Evolutionary conservation across 2,888 invertebrate species (phyloP).

Genomic region (Coelogynopora nodosa): DNA sequence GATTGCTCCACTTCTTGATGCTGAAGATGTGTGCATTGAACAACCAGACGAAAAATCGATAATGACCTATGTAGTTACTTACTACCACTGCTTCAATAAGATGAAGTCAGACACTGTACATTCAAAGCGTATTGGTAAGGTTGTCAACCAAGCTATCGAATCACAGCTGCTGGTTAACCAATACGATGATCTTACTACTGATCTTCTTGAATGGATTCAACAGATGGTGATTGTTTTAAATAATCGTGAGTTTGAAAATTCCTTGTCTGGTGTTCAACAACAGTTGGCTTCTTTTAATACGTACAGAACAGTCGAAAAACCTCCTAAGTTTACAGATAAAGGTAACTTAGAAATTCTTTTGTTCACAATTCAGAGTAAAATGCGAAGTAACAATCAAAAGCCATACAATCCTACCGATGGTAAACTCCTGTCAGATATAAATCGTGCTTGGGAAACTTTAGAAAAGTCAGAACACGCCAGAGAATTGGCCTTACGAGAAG

Average conservation of each 20-base stretch:
- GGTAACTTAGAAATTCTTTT: constrained; percentile 44
- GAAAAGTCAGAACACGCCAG: constrained; percentile 98
- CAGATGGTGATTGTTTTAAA: constrained; percentile 85
- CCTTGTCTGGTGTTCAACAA: constrained; percentile 86
- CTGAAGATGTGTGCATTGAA: constrained; percentile 97
- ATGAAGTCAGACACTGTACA: constrained; percentile 99
- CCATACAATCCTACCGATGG: constrained; percentile 92
- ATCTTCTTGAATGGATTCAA: constrained; percentile 91
- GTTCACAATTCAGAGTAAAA: constrained; percentile 89
- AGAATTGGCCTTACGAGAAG: constrained; percentile 91
- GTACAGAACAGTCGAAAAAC: constrained; percentile 84
- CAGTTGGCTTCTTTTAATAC: constrained; percentile 90
- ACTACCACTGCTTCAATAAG: constrained; percentile 99
- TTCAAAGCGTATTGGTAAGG: constrained; percentile 93
- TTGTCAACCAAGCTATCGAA: constrained; percentile 97
- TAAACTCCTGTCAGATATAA: constrained; percentile 96
- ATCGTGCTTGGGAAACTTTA: constrained; percentile 94
- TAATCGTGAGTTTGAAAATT: constrained; percentile 91
- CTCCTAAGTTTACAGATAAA: constrained; percentile 72
- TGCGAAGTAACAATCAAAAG: constrained; percentile 97
- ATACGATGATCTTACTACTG: constrained; percentile 91
- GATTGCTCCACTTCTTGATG: constrained; percentile 87
- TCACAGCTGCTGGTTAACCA: constrained; percentile 93
- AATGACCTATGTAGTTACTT: constrained; percentile 98
- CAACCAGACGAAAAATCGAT: constrained; percentile 99